A percentile compares a stretch with the other conserved stretches of the same genome.
These are phyloP conservation scores for Mylabris sibirica DNA, from an alignment of 2,888 invertebrate genomes.

Conservation along the genomic window DNA sequence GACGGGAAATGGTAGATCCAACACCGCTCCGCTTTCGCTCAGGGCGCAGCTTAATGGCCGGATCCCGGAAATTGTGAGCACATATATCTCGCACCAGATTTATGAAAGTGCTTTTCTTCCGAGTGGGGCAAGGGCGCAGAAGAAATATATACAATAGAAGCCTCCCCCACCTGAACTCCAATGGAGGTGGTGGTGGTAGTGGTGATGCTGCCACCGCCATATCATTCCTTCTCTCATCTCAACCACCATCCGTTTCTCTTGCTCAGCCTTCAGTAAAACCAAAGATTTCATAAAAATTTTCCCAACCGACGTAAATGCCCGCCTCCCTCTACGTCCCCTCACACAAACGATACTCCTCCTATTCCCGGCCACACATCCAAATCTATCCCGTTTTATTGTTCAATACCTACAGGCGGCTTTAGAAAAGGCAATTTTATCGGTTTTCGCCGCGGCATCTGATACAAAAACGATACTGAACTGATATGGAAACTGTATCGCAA, in stretches of 20 bases:
- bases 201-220: slow-evolving; percentile 13
- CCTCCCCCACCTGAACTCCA: slow-evolving; percentile 49
- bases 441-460: slow-evolving; percentile 14
- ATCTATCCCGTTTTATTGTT: slow-evolving; percentile 16
- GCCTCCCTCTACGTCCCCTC: background rate
- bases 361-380: slow-evolving; percentile 14
- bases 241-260: slow-evolving; percentile 6
- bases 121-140: slow-evolving; percentile 55
- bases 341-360: slow-evolving; percentile 10
- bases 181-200: slow-evolving; percentile 30
- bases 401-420: slow-evolving; percentile 15
- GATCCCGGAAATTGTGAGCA: slow-evolving; percentile 90
- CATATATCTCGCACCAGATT: slow-evolving; percentile 90
- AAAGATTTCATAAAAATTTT: slow-evolving; percentile 25
- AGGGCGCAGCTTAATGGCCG: slow-evolving; percentile 75
- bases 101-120: slow-evolving; percentile 80
- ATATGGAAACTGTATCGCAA: slow-evolving; percentile 11
- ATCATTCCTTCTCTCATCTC: slow-evolving; percentile 28
- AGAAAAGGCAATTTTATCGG: slow-evolving; percentile 15
- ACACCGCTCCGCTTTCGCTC: slow-evolving; percentile 55
- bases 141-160: slow-evolving; percentile 60
- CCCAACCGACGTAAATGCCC: background rate
- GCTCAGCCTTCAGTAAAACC: slow-evolving; percentile 16
- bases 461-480: slow-evolving; percentile 15
- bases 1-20: slow-evolving; percentile 54